phyloP scores from a whole-genome alignment of 2,888 invertebrate species.

The Cephonodes hylas region DNA sequence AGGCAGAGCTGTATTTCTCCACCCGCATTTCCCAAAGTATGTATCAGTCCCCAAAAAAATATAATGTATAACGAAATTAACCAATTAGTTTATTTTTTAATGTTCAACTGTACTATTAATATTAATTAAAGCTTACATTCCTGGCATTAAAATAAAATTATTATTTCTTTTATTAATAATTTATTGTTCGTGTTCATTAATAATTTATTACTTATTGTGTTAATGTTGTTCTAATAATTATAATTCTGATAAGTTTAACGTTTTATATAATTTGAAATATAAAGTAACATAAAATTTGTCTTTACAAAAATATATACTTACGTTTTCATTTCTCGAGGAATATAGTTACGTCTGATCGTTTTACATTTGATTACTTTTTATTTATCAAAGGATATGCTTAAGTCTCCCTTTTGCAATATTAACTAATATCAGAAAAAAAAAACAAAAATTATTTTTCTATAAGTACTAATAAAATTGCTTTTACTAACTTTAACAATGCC shows the following conservation, averaged over 20 bases:
- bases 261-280: neutral
- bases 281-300: neutral
- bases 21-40: too few species aligned
- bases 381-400: neutral
- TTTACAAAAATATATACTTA: neutral
- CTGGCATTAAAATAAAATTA: neutral
- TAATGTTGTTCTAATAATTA: neutral
- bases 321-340: neutral
- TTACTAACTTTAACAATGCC: too few species aligned
- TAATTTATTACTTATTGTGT: too few species aligned
- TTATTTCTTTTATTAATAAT: neutral
- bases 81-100: too few species aligned
- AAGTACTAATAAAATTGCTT: neutral
- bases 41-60: too few species aligned
- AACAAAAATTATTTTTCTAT: too few species aligned
- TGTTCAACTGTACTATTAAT: neutral
- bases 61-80: too few species aligned
- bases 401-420: neutral
- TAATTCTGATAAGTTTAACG: neutral
- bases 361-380: neutral
- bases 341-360: too few species aligned
- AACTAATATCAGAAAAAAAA: neutral
- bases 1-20: too few species aligned
- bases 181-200: neutral
- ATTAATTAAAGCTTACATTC: conserved; percentile 8